A percentile compares a stretch with the other conserved stretches of the same genome.
Evolutionary conservation across 2,888 invertebrate species (phyloP).

Genomic region (Deilephila elpenor): DNA sequence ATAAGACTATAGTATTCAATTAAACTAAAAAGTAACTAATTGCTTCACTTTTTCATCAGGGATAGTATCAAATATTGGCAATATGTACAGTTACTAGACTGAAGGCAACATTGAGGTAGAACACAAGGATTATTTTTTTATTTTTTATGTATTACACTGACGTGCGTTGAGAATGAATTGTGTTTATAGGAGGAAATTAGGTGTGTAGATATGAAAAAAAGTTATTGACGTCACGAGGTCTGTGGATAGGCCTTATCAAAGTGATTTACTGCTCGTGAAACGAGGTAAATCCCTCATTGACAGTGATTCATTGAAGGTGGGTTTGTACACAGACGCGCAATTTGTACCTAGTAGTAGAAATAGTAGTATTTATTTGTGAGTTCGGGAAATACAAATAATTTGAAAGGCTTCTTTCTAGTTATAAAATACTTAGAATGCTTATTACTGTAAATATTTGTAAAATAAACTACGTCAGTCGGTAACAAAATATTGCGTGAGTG

Average conservation of each 20-base stretch:
- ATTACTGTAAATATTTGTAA: no score
- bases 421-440: no score
- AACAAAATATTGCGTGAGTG: no score
- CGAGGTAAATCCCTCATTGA: constrained; percentile 18
- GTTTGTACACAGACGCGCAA: not conserved
- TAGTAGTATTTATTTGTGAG: not conserved
- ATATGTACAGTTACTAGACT: no score
- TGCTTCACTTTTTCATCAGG: no score
- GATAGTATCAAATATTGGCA: no score
- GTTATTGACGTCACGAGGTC: not conserved
- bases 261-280: constrained; percentile 4
- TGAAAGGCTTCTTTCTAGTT: not conserved
- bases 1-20: no score
- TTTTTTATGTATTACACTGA: no score
- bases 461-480: no score
- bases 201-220: not conserved
- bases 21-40: no score
- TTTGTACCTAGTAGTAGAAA: not conserved
- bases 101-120: no score
- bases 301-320: not conserved
- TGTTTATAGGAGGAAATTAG: not conserved
- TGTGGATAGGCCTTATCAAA: not conserved
- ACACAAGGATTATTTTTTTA: no score
- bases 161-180: not conserved
- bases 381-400: not conserved